Percentiles rank a stretch among this genome's conserved stretches.
Evolutionary conservation across 2,888 invertebrate genomes (phyloP).

Genomic region (Pharmacophagus antenor): DNA sequence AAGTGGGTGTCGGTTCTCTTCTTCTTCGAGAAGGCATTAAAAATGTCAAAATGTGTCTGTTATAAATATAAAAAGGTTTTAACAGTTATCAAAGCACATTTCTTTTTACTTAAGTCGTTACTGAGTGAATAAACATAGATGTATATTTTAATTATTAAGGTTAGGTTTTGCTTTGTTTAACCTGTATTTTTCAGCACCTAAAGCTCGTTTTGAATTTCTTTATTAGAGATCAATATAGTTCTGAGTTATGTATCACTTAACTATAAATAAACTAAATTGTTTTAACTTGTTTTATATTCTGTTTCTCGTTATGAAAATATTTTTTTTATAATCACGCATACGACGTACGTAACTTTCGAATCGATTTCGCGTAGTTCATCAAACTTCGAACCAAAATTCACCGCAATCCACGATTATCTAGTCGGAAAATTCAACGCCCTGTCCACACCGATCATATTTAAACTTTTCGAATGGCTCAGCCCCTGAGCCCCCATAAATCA

Average conservation of each 20-base stretch:
- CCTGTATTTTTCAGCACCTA: too few relatives aligned
- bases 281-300: not conserved
- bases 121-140: too few relatives aligned
- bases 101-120: not conserved
- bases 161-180: too few relatives aligned
- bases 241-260: too few relatives aligned
- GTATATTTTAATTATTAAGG: too few relatives aligned
- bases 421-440: not conserved
- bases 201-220: too few relatives aligned
- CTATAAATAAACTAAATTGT: too few relatives aligned
- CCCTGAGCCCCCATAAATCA: slow-evolving; percentile 67
- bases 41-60: not conserved
- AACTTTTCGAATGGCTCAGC: slow-evolving; percentile 67
- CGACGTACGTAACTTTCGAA: slow-evolving; percentile 6
- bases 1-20: slow-evolving; percentile 18
- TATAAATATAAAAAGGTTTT: not conserved
- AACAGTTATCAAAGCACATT: not conserved
- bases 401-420: not conserved
- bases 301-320: too few relatives aligned
- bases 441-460: slow-evolving; percentile 21
- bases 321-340: not conserved
- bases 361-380: slow-evolving; percentile 8
- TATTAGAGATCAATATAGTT: too few relatives aligned
- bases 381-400: slow-evolving; percentile 9
- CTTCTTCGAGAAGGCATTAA: not conserved